Evolutionary conservation across 2,797 vertebrate genomes (phyloP).

Genomic region (Botia almorhae): DNA sequence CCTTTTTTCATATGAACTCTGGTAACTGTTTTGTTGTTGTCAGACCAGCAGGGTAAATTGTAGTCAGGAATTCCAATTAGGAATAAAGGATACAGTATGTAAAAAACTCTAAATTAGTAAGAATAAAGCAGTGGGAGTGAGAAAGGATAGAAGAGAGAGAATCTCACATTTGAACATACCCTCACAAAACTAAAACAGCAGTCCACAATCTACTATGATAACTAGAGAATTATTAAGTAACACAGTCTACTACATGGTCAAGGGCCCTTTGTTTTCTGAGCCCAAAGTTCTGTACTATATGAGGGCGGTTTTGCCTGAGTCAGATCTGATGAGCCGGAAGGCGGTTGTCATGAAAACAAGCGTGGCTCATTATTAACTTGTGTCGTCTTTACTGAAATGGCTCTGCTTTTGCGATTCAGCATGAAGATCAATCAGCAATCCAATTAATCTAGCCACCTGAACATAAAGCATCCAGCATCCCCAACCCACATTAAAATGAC

Average conservation of each 20-base stretch:
- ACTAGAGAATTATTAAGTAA: slow-evolving; percentile 8
- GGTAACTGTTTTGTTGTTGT: slow-evolving; percentile 5
- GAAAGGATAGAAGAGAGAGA: background rate
- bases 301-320: slow-evolving; percentile 51
- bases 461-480: slow-evolving; percentile 34
- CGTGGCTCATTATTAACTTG: slow-evolving; percentile 76
- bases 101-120: background rate
- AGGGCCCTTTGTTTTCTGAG: slow-evolving; percentile 7
- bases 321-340: slow-evolving; percentile 77
- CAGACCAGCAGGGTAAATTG: slow-evolving; percentile 30
- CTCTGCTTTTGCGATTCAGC: slow-evolving; percentile 71
- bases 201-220: background rate
- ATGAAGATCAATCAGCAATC: slow-evolving; percentile 73
- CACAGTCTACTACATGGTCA: slow-evolving; percentile 28
- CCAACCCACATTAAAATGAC: slow-evolving; percentile 27
- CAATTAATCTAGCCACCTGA: slow-evolving; percentile 69
- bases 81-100: background rate
- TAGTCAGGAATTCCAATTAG: slow-evolving; percentile 57
- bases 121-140: background rate
- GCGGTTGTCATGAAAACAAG: slow-evolving; percentile 78
- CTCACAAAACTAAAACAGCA: slow-evolving; percentile 68
- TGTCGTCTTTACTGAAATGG: slow-evolving; percentile 66
- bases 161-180: slow-evolving; percentile 42
- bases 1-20: slow-evolving; percentile 12
- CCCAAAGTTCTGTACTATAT: background rate